Conservation (phyloP, 2,113 vertebrate species). For the Perognathus longimembris region DNA sequence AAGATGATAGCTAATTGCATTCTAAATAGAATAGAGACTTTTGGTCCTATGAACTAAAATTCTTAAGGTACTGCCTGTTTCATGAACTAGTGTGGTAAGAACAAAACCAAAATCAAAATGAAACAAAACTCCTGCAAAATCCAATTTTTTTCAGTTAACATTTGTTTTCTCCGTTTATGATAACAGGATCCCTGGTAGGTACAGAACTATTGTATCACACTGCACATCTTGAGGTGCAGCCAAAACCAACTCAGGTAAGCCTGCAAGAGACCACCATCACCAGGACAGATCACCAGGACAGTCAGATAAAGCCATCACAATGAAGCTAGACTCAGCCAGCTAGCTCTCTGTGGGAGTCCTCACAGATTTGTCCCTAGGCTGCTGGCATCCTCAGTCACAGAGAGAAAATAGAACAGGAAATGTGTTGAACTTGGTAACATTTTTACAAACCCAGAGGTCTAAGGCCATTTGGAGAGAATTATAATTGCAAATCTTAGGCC, state of each 20-base stretch:
- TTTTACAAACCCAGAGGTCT: neutral
- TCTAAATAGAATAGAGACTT: slow-evolving; percentile 70
- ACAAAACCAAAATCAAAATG: neutral
- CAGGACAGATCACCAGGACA: neutral
- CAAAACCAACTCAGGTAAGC: neutral
- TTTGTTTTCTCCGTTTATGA: slow-evolving; percentile 43
- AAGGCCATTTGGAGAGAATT: neutral
- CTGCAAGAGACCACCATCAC: rapidly evolving
- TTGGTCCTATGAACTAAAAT: slow-evolving; percentile 77
- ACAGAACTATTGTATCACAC: neutral
- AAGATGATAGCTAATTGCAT: slow-evolving; percentile 76
- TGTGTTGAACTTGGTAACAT: neutral
- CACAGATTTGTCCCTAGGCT: neutral
- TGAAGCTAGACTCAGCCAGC: neutral
- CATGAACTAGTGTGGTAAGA: slow-evolving; percentile 83
- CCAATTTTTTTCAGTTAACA: slow-evolving; percentile 11
- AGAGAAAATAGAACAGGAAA: neutral
- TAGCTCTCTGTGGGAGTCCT: neutral
- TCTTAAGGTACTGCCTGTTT: slow-evolving; percentile 76
- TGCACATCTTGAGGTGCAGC: neutral
- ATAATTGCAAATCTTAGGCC: neutral
- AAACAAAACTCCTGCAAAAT: slow-evolving; percentile 22
- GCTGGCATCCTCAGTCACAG: neutral
- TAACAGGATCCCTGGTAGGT: neutral
- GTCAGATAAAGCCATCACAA: no score